phyloP scores from a whole-genome alignment of 35 echinoderm and acorn worm species.

The Apostichopus japonicus region DNA sequence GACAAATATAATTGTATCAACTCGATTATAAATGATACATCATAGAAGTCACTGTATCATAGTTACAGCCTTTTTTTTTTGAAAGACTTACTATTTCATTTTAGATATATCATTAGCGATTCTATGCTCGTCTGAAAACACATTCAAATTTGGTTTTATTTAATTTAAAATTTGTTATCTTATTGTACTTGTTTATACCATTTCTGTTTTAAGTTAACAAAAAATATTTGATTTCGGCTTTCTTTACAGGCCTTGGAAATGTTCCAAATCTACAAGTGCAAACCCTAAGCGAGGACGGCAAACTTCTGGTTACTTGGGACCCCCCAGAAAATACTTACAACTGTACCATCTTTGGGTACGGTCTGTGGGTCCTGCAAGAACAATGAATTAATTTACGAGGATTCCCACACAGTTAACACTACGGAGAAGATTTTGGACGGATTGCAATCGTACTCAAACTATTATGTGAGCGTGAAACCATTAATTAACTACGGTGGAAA shows the following conservation, averaged over 20 bases:
- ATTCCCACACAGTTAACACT: neutral
- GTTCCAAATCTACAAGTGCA: neutral
- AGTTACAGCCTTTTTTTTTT: too few relatives aligned
- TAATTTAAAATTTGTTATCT: too few relatives aligned
- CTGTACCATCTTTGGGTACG: neutral
- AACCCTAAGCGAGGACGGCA: neutral
- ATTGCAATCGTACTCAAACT: neutral
- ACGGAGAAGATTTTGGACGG: neutral
- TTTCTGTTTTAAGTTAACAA: too few relatives aligned
- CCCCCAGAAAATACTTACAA: neutral
- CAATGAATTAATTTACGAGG: neutral
- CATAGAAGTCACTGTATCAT: too few relatives aligned
- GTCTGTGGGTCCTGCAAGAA: neutral
- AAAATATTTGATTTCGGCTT: neutral
- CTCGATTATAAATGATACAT: too few relatives aligned
- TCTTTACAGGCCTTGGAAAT: neutral
- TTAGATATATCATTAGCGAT: too few relatives aligned
- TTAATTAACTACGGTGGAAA: neutral
- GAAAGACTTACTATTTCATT: too few relatives aligned
- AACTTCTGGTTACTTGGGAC: neutral
- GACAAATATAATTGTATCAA: too few relatives aligned
- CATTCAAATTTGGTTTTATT: too few relatives aligned
- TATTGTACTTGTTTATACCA: too few relatives aligned
- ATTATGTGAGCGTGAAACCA: neutral
- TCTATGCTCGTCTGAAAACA: too few relatives aligned